A percentile compares a stretch with the other conserved stretches of the same genome.
Evolutionary conservation across 2,888 invertebrate genomes (phyloP).

Genomic region (Periphyllus acericola): DNA sequence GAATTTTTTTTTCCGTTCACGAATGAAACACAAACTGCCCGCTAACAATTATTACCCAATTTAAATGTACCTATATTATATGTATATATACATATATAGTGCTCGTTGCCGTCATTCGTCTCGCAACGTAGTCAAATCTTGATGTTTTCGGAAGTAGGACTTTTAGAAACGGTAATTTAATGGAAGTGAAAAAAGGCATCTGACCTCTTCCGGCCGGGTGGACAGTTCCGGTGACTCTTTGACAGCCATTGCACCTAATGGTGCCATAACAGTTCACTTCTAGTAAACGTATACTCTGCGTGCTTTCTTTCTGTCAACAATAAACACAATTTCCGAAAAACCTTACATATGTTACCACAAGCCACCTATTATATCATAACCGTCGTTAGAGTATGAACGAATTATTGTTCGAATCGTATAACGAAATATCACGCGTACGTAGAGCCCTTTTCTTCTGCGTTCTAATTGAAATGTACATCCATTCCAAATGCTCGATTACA

Average conservation of each 20-base stretch:
- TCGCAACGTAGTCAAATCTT: too few species aligned
- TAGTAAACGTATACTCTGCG: neutral
- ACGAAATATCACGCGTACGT: neutral
- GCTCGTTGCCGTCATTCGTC: neutral
- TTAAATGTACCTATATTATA: too few species aligned
- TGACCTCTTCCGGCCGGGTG: conserved; percentile 42
- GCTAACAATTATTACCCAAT: neutral
- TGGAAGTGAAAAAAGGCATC: conserved; percentile 18
- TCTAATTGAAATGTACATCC: too few species aligned
- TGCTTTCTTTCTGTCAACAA: conserved; percentile 13
- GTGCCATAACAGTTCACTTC: conserved; percentile 15
- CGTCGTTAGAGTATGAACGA: neutral
- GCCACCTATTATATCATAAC: neutral
- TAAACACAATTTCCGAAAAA: conserved; percentile 28
- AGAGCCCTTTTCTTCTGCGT: too few species aligned
- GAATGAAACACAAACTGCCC: neutral
- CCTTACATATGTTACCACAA: neutral
- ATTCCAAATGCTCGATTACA: too few species aligned
- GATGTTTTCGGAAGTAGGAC: conserved; percentile 14
- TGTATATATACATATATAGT: too few species aligned
- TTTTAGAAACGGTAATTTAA: conserved; percentile 21
- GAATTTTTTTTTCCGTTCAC: too few species aligned
- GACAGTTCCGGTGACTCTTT: conserved; percentile 38
- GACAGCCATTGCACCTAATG: conserved; percentile 48
- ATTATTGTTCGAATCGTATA: neutral